A percentile compares a stretch with the other conserved stretches of the same genome.
Conservation (phyloP, 2,797 vertebrate genomes). For the Lutjanus campechanus region DNA sequence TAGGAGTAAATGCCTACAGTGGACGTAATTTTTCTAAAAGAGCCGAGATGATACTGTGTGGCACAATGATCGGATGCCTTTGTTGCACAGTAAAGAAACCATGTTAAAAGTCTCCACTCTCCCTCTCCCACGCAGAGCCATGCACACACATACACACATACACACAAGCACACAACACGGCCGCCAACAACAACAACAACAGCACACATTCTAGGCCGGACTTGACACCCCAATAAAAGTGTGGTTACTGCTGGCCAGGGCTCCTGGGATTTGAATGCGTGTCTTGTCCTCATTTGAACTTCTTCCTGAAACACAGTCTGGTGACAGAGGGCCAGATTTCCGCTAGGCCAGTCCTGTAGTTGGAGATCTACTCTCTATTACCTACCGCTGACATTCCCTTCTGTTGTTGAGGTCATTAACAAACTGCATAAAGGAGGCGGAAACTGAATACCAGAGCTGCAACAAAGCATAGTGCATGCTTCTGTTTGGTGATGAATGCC, state of each 20-base stretch:
- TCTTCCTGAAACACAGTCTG: conserved; percentile 77
- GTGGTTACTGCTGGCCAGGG: conserved; percentile 79
- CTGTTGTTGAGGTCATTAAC: conserved; percentile 75
- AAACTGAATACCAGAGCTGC: conserved; percentile 71
- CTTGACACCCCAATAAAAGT: conserved; percentile 85
- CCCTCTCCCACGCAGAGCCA: conserved; percentile 54
- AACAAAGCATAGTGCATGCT: conserved; percentile 70
- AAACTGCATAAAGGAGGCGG: conserved; percentile 70
- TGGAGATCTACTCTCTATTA: conserved; percentile 69
- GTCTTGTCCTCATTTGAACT: conserved; percentile 86
- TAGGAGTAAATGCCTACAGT: conserved; percentile 55
- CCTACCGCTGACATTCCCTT: conserved; percentile 76
- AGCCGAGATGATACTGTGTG: conserved; percentile 46
- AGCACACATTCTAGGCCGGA: conserved; percentile 72
- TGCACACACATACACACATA: conserved; percentile 36
- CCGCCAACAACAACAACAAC: conserved; percentile 59
- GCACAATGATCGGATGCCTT: conserved; percentile 60
- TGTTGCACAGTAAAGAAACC: conserved; percentile 61
- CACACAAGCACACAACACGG: conserved; percentile 28
- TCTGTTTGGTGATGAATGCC: conserved; percentile 67
- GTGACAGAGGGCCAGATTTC: conserved; percentile 79
- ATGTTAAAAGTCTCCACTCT: conserved; percentile 64
- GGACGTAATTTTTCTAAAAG: conserved; percentile 49
- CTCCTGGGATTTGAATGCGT: conserved; percentile 78
- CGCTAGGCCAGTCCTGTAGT: conserved; percentile 64